Evolutionary conservation across 2,797 vertebrate genomes (phyloP).

Genomic region (Okamejei kenojei): DNA sequence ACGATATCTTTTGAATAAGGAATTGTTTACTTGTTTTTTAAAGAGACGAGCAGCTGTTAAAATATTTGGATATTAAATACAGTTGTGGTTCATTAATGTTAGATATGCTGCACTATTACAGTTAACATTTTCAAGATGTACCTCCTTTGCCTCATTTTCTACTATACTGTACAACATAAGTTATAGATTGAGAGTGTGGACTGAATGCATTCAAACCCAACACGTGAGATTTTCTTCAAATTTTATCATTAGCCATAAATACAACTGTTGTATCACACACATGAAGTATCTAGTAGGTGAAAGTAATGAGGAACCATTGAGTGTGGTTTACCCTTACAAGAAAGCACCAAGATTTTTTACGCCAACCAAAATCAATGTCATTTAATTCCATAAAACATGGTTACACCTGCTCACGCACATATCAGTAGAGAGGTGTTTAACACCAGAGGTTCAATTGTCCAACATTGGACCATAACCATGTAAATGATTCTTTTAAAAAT

Average conservation of each 20-base stretch:
- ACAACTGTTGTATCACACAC: background rate
- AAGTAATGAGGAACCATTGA: background rate
- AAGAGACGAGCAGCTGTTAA: background rate
- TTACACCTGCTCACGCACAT: background rate
- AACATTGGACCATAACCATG: background rate
- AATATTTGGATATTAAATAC: conserved; percentile 2
- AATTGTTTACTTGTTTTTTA: conserved; percentile 4
- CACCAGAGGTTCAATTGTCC: background rate
- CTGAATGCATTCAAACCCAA: background rate
- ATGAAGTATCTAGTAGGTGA: background rate
- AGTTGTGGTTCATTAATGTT: background rate
- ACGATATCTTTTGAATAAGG: background rate
- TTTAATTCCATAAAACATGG: background rate
- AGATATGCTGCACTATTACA: background rate
- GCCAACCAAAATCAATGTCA: background rate
- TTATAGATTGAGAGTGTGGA: background rate
- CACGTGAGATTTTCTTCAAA: background rate
- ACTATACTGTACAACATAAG: background rate
- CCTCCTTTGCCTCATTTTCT: background rate
- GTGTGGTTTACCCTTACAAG: background rate
- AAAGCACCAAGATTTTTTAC: background rate
- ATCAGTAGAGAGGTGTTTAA: background rate
- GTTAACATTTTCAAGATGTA: background rate
- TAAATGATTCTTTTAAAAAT: background rate
- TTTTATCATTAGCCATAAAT: background rate